Evolutionary conservation across 1,140 invertebrate species (phyloP), one percentile per base, ranked within the genome.

Genomic region (Pectinophora gossypiella): DNA sequence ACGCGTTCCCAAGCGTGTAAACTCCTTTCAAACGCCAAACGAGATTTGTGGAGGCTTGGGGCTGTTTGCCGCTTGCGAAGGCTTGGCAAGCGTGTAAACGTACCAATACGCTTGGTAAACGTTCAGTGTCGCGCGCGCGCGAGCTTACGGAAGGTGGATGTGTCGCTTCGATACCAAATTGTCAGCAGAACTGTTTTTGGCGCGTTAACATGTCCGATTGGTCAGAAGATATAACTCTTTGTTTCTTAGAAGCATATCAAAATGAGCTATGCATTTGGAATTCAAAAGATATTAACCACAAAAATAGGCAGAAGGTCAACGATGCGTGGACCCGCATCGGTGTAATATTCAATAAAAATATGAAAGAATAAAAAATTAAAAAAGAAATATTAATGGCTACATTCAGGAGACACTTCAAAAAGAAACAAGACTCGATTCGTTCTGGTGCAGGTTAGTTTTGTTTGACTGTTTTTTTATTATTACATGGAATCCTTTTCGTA

Each of bases 301-400:
- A 60, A 56, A 46, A 60, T 52, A 52, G 49, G 40, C 52, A 51
- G 40, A 61, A 61, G 52, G 15, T 32, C 4, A 42, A 36, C 40
- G 60, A 51, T 56, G 51, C 60, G n/a, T 59, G 60, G 60, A 55
- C 1, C 27, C 35, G 46, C 40, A 46, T 63, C 16, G 50, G 47
- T 35, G 13, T 40, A 9, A 7, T 43, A 15, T 43, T 43, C 1
- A 19, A 19, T 21, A 55, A n/a, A 10, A 38, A 48, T 27, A 38
- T 58, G 19, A 57, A 49, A 18, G 51, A 56, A 54, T 22, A 54
- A 43, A 57, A 61, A 54, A 22, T 1, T 4, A 61, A 61, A 54
- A 61, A 61, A 52, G 59, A 61, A 13, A 56, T 48, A 45, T 35
- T 61, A 16, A 56, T 56, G 49, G 22, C 40, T 1, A 53, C 50